These are phyloP conservation scores for Drosophila carrolli DNA, from an alignment of 1,140 invertebrate species.

Conservation along the genomic window DNA sequence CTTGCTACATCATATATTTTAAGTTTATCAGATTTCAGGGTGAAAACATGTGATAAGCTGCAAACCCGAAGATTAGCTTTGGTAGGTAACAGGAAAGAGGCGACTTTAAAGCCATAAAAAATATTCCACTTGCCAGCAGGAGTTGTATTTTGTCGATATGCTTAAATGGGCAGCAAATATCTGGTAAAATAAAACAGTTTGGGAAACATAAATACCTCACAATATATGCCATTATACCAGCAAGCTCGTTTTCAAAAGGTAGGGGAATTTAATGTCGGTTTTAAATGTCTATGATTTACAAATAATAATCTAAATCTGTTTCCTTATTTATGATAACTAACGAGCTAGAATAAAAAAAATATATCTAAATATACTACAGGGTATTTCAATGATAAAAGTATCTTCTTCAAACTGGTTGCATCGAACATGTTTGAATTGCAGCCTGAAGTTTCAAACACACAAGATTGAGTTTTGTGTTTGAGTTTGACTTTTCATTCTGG, in stretches of 20 bases:
- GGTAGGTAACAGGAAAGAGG: slow-evolving; percentile 20
- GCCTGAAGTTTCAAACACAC: slow-evolving; percentile 2
- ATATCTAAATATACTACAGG: neutral
- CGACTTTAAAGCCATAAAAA: slow-evolving; percentile 29
- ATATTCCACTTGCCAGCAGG: slow-evolving; percentile 18
- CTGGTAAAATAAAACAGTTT: neutral
- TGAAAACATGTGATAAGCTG: slow-evolving; percentile 46
- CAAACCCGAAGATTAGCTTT: slow-evolving; percentile 32
- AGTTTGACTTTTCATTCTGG: slow-evolving; percentile 36
- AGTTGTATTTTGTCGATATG: neutral
- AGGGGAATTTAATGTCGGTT: too few species aligned
- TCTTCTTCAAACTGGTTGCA: slow-evolving; percentile 35
- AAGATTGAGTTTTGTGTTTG: slow-evolving; percentile 25
- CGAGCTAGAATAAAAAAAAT: neutral
- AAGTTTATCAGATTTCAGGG: slow-evolving; percentile 47
- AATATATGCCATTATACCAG: too few species aligned
- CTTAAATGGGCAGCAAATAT: slow-evolving; percentile 1
- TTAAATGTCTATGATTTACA: too few species aligned
- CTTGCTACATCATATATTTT: slow-evolving; percentile 32
- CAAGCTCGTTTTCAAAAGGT: too few species aligned
- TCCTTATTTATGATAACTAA: too few species aligned
- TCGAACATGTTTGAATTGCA: slow-evolving; percentile 43
- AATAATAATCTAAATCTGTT: too few species aligned
- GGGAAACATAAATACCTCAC: too few species aligned
- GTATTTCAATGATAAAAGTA: neutral